Evolutionary conservation across 2,888 invertebrate species (phyloP), one percentile per base, ranked within the genome.

Genomic region (Temnothorax ravouxi): DNA sequence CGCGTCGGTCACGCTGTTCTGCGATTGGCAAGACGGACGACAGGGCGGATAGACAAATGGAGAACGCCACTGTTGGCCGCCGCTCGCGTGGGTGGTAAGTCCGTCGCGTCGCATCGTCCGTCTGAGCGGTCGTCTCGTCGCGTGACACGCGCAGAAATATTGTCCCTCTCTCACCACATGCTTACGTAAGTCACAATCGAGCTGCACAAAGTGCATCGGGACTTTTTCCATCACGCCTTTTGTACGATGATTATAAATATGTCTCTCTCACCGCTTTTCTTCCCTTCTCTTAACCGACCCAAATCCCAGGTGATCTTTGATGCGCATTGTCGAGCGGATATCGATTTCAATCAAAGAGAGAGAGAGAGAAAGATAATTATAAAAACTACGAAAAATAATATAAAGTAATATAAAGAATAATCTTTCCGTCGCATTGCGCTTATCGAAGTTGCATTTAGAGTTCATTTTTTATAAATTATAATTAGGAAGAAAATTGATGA

Each of bases 71-170:
- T 25, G 76, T 66, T 76, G 66, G 88, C 83, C 84, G 85, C 29
- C 66, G 86, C 67, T 88, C 85, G 90, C 89, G 91, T 92, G 91
- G 92, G 92, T 91, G 91, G 89, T 86, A 86, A 85, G 87, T 80
- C 85, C 52, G 87, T 74, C 85, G 67, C 56, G 52, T 62, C 41
- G 64, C 41, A 21, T 74, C 61, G 77, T 50, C 66, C 38, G 84
- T 72, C 71, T 50, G 71, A 50, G 52, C 80, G 44, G 34, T 54
- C 59, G 83, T 77, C 69, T 62, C 71, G 80, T 71, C 50, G 80
- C 71, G 21, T 83, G 71, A 76, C 47, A 71, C 69, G 66, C n/a
- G 75, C 71, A 54, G 75, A 84, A 89, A 89, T 89, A 89, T 87
- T 79, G 83, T 76, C 9, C 69, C 64, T 3, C 84, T 56, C 41